Evolutionary conservation across 1,140 invertebrate genomes (phyloP), one percentile per base, ranked within the genome.

Genomic region (Helicorthomorpha holstii): DNA sequence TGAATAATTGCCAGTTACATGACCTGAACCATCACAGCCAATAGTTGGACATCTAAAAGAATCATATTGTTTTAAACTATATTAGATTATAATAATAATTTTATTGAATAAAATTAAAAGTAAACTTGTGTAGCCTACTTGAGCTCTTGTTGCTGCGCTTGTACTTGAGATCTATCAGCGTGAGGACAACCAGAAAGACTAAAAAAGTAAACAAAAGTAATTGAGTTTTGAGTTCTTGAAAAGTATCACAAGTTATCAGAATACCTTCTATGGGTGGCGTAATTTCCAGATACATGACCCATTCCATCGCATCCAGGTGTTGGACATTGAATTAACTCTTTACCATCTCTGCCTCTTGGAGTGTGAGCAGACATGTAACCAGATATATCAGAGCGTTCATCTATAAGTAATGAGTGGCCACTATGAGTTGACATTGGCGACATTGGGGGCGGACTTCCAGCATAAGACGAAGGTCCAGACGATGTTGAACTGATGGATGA

Each of bases 21-120:
- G 85, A 54, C 86, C 86, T 2, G 81, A 84, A 45, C 85, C 85
- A 67, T 89, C 84, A 68, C 85, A 93, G 25, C 83, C 83, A n/a
- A 85, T 82, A 16, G 87, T 90, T 1, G 89, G 89, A 68, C 89
- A 94, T 63, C 68, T 54, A 34, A 54, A 57, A 45, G 58, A 38
- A 43, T 48, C 27, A 46, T 46, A 12, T 46, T 34, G 29, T 7
- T 34, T 34, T 34, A 16, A 7, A 34, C 16, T 34, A 34, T 34
- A 7, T 34, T 34, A 7, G 7, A 34, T 25, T 46, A 7, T 46
- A 46, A 7, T 7, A 46, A 10, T 46, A 46, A 10, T 46, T 25
- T 41, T 12, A 12, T 41, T 12, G 12, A 41, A 46, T 19, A 46
- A 12, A 46, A 46, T 21, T 19, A 22, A 7, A 22, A 46, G 21